A percentile compares a stretch with the other conserved stretches of the same genome.
These are phyloP conservation scores for Sympetrum striolatum DNA, from an alignment of 2,888 invertebrate species.

Conservation along the genomic window DNA sequence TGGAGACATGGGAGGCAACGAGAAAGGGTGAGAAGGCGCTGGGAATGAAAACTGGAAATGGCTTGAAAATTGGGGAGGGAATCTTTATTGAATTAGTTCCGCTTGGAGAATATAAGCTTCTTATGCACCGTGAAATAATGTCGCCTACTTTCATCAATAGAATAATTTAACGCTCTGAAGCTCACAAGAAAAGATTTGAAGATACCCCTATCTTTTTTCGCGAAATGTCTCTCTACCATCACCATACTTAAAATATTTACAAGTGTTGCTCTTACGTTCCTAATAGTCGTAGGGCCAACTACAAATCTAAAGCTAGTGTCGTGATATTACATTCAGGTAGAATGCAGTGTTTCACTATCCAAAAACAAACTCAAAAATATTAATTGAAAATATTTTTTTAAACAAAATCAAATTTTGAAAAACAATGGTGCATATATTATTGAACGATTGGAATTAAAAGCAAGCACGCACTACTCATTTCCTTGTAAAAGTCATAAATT, in stretches of 20 bases:
- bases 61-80: background rate
- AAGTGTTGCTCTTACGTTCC: background rate
- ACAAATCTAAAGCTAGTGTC: background rate
- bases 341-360: too few species aligned
- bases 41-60: background rate
- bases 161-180: background rate
- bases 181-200: too few species aligned
- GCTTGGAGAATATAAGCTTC: background rate
- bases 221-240: background rate
- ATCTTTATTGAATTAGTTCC: constrained; percentile 40
- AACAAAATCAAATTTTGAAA: too few species aligned
- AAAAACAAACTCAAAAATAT: too few species aligned
- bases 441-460: too few species aligned
- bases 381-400: too few species aligned
- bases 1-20: background rate
- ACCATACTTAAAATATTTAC: background rate
- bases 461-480: too few species aligned
- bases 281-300: background rate
- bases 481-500: too few species aligned
- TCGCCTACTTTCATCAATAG: constrained; percentile 12
- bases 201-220: too few species aligned
- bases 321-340: background rate
- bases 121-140: constrained; percentile 4
- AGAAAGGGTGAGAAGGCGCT: background rate
- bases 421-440: too few species aligned